These are phyloP conservation scores for Cataglyphis cursor DNA, from an alignment of 2,888 invertebrate genomes.

Conservation along the genomic window DNA sequence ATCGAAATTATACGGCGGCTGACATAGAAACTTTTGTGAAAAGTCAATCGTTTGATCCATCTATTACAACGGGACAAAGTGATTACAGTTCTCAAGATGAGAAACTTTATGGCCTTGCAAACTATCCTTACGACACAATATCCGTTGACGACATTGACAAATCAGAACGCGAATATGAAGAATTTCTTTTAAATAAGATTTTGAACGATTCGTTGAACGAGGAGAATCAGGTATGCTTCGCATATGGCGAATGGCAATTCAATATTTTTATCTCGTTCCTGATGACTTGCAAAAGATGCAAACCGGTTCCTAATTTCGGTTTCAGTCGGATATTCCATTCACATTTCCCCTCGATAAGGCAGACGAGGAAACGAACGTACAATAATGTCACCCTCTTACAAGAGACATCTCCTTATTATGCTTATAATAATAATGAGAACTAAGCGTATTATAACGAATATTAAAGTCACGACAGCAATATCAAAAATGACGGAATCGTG, in stretches of 20 bases:
- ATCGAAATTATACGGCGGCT: neutral
- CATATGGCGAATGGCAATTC: neutral
- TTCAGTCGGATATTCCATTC: neutral
- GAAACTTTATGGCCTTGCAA: constrained; percentile 6
- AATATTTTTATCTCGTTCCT: neutral
- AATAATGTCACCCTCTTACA: neutral
- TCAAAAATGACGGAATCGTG: constrained; percentile 28
- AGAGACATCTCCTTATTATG: neutral
- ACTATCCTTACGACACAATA: constrained; percentile 25
- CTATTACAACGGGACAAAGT: neutral
- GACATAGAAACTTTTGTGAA: neutral
- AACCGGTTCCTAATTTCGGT: constrained; percentile 32
- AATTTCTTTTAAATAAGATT: neutral
- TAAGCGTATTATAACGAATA: neutral
- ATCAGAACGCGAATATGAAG: constrained; percentile 11
- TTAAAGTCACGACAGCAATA: constrained; percentile 20
- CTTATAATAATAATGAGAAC: neutral
- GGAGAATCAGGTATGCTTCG: neutral
- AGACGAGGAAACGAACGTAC: neutral
- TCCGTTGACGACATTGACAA: constrained; percentile 4
- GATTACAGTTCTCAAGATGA: neutral
- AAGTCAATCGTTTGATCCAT: neutral
- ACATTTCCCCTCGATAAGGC: constrained; percentile 8
- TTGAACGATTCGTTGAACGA: neutral
- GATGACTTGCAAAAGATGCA: neutral